These are phyloP conservation scores for Cheirogaleus major DNA, from an alignment of 2,797 vertebrate genomes.

Conservation along the genomic window DNA sequence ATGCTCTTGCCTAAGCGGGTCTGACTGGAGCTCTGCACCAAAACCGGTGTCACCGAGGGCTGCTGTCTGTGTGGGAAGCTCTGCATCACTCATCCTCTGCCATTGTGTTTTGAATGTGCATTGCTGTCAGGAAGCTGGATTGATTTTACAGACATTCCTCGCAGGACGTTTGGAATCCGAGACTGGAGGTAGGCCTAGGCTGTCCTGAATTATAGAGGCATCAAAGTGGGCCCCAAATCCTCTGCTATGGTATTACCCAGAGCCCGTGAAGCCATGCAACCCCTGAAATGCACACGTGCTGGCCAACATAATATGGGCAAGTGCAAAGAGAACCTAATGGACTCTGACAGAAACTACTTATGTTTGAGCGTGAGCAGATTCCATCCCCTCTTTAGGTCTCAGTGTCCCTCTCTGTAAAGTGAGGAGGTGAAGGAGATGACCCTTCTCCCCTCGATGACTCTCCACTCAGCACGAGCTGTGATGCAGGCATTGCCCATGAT, in stretches of 20 bases:
- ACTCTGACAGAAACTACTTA: neutral
- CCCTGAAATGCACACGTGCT: neutral
- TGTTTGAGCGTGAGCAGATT: neutral
- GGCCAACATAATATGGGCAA: neutral
- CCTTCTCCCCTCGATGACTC: neutral
- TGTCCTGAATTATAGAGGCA: neutral
- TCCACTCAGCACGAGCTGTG: neutral
- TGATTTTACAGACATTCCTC: neutral
- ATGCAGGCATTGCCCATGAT: neutral
- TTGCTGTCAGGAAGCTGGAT: neutral
- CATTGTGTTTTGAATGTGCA: neutral
- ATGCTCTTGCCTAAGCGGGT: neutral
- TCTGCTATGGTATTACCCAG: neutral
- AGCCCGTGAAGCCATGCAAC: neutral
- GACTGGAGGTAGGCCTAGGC: neutral
- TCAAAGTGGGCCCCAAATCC: neutral
- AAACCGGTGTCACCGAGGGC: neutral
- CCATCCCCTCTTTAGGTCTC: neutral
- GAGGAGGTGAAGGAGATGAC: neutral
- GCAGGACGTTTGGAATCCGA: neutral
- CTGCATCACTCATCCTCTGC: neutral
- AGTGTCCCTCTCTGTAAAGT: neutral
- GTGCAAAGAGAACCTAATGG: neutral
- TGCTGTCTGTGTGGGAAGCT: neutral
- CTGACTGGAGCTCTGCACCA: neutral